A percentile compares a stretch with the other conserved stretches of the same genome.
Conservation (phyloP, 2,113 vertebrate species). For the human (Homo sapiens) region DNA sequence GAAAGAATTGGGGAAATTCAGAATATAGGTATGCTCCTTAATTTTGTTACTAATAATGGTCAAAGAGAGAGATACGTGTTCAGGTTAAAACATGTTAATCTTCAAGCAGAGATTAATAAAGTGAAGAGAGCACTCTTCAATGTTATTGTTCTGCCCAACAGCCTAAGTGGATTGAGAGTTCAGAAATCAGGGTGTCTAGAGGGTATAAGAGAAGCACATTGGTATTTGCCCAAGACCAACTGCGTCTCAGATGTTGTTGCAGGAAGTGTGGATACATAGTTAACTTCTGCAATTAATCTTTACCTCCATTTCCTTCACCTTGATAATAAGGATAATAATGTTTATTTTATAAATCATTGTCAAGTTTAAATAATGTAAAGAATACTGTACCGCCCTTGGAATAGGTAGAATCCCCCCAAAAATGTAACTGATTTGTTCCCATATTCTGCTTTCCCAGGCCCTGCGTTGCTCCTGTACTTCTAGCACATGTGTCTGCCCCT, state of each 20-base stretch:
- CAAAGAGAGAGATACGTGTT: not conserved
- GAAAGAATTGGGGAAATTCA: not conserved
- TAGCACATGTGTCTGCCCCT: fast-evolving
- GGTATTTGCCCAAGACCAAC: too few relatives aligned
- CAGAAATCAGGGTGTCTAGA: not conserved
- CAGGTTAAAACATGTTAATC: too few relatives aligned
- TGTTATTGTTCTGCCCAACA: not conserved
- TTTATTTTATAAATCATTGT: not conserved
- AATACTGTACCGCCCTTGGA: not conserved
- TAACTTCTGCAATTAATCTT: not conserved
- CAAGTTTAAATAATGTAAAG: not conserved
- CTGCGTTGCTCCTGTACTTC: not conserved
- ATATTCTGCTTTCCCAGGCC: fast-evolving
- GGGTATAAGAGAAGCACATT: too few relatives aligned
- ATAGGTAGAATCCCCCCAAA: fast-evolving
- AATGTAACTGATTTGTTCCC: not conserved
- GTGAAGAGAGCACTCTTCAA: fast-evolving
- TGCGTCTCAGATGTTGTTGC: fast-evolving
- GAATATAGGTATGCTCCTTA: fast-evolving
- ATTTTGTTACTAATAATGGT: too few relatives aligned
- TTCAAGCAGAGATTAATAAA: not conserved
- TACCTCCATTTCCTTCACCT: not conserved
- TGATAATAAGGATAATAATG: not conserved
- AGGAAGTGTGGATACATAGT: fast-evolving
- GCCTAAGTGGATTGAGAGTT: not conserved